Conservation (phyloP, 64 coral and sea anemone species). For the Montipora foliosa region DNA sequence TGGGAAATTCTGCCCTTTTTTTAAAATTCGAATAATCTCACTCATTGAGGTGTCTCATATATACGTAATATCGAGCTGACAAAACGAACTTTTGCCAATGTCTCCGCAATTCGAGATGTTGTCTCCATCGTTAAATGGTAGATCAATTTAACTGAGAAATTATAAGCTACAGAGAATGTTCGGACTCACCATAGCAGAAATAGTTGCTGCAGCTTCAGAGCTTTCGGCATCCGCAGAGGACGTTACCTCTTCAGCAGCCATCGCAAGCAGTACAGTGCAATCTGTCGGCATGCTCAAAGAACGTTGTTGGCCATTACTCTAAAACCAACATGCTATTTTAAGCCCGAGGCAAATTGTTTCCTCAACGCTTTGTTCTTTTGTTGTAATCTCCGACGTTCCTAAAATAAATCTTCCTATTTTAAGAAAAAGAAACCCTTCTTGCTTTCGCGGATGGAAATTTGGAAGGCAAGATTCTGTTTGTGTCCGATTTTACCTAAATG, state of each 20-base stretch:
- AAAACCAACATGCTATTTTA: slow-evolving; percentile 1
- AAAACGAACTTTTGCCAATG: too few relatives aligned
- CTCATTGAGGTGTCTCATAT: not conserved
- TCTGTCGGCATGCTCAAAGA: slow-evolving; percentile 14
- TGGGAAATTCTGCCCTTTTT: not conserved
- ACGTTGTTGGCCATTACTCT: not conserved
- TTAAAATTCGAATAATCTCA: not conserved
- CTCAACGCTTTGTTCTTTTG: slow-evolving; percentile 22
- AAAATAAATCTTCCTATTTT: slow-evolving; percentile 49
- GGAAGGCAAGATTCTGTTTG: not conserved
- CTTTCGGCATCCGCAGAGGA: not conserved
- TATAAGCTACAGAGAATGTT: not conserved
- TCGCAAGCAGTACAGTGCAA: not conserved
- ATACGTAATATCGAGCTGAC: not conserved
- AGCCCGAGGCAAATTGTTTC: slow-evolving; percentile 29
- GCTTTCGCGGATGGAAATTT: not conserved
- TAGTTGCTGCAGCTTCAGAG: not conserved
- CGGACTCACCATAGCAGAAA: not conserved
- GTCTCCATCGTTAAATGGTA: too few relatives aligned
- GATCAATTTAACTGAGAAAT: not conserved
- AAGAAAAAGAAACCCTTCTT: not conserved
- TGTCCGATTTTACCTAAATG: not conserved
- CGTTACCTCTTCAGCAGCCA: slow-evolving; percentile 32
- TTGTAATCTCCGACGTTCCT: not conserved
- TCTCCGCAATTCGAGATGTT: too few relatives aligned